Percentiles rank a stretch among this genome's conserved stretches.
These are phyloP conservation scores for Crematogaster levior DNA, from an alignment of 2,888 invertebrate genomes.

Conservation along the genomic window DNA sequence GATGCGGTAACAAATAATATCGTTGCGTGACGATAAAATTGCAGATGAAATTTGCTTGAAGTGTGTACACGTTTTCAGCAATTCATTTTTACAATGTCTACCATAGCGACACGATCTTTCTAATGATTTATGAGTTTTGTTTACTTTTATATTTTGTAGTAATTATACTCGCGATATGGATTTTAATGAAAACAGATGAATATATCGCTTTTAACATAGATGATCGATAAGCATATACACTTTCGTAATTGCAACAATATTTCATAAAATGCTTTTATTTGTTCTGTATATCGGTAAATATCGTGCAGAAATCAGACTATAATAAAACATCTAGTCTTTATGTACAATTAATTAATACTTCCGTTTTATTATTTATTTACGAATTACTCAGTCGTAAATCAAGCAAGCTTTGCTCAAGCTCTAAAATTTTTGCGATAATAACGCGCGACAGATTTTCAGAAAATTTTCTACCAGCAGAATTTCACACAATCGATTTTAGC, in stretches of 20 bases:
- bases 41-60: constrained; percentile 11
- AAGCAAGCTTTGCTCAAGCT: neutral
- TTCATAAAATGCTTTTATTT: neutral
- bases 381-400: neutral
- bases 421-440: neutral
- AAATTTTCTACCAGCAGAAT: neutral
- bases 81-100: constrained; percentile 3
- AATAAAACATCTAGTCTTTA: neutral
- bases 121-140: constrained; percentile 5
- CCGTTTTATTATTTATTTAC: neutral
- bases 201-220: neutral
- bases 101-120: neutral
- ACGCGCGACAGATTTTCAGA: neutral
- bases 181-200: neutral
- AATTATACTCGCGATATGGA: neutral
- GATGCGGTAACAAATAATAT: constrained; percentile 18
- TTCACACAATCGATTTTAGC: constrained; percentile 7
- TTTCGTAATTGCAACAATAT: neutral
- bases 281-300: neutral
- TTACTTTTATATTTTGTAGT: neutral
- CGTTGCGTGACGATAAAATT: constrained; percentile 29
- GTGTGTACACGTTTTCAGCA: neutral
- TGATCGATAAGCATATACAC: neutral
- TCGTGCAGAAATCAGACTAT: neutral
- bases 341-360: constrained; percentile 1